These are phyloP conservation scores for Drosophila athabasca DNA, from an alignment of 1,140 invertebrate genomes.

Conservation along the genomic window DNA sequence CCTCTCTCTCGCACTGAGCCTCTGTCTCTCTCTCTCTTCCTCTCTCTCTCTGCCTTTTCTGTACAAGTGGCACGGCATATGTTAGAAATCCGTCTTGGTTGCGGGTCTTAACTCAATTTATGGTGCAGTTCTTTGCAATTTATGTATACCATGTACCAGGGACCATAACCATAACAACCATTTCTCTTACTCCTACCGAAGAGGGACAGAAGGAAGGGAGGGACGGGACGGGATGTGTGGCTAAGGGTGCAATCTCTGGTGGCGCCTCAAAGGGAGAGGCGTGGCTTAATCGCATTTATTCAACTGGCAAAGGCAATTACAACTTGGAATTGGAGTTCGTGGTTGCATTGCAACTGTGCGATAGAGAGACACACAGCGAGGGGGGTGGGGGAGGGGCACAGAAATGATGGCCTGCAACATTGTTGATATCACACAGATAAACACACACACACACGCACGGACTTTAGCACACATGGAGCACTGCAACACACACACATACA, in stretches of 20 bases:
- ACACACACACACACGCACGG: conserved; percentile 8
- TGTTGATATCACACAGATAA: conserved; percentile 46
- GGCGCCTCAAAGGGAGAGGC: background rate
- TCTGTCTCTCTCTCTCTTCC: background rate
- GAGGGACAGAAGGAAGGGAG: no score
- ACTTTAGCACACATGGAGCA: background rate
- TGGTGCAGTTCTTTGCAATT: conserved; percentile 46
- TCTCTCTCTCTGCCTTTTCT: background rate
- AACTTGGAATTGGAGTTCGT: conserved; percentile 1
- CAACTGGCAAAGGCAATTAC: conserved; percentile 20
- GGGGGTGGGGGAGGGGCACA: background rate
- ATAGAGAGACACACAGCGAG: no score
- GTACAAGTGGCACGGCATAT: conserved; percentile 43
- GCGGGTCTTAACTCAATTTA: conserved; percentile 25
- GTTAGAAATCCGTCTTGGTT: conserved; percentile 52
- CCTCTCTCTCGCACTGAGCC: background rate
- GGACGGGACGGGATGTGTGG: no score
- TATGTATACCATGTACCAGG: conserved; percentile 49
- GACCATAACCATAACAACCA: no score
- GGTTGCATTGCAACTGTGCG: conserved; percentile 3
- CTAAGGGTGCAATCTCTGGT: background rate
- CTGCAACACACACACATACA: conserved; percentile 8
- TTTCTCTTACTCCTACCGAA: background rate
- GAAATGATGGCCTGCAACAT: conserved; percentile 13
- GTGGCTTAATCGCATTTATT: conserved; percentile 16